Percentiles rank a stretch among this genome's conserved stretches.
Conservation (phyloP, 2,113 vertebrate species). For the Campylomormyrus numenius region DNA sequence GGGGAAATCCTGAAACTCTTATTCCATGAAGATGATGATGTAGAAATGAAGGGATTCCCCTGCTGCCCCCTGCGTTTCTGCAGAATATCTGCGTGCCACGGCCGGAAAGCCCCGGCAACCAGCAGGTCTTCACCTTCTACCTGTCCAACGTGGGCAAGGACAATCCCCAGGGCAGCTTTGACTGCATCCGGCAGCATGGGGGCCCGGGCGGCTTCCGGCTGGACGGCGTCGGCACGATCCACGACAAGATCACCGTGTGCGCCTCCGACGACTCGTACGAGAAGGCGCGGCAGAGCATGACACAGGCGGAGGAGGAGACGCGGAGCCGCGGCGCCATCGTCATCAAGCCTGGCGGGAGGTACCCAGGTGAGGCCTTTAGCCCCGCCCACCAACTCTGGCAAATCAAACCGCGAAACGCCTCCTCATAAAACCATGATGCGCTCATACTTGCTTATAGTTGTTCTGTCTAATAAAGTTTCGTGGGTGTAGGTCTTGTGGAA, state of each 20-base stretch:
- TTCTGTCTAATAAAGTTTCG: background rate
- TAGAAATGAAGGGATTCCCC: background rate
- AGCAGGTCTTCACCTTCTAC: conserved; percentile 72
- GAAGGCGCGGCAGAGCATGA: conserved; percentile 85
- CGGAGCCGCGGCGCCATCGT: conserved; percentile 80
- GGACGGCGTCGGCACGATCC: conserved; percentile 83
- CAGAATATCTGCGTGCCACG: conserved; percentile 77
- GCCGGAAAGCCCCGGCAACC: conserved; percentile 54
- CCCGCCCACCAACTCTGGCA: background rate
- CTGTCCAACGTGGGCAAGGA: conserved; percentile 75
- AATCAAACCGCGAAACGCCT: background rate
- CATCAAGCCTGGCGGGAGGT: conserved; percentile 77
- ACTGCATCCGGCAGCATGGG: conserved; percentile 76
- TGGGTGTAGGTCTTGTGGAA: background rate
- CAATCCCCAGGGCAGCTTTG: conserved; percentile 80
- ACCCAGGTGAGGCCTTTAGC: conserved; percentile 57
- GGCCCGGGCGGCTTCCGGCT: conserved; percentile 66
- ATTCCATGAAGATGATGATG: background rate
- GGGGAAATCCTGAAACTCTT: background rate
- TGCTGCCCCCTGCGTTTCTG: background rate
- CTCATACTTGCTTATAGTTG: background rate
- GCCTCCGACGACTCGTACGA: conserved; percentile 90
- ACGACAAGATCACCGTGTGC: conserved; percentile 87
- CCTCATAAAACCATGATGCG: background rate
- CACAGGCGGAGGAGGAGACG: conserved; percentile 80